These are phyloP conservation scores for Ophioninae sp. DNA, from an alignment of 2,888 invertebrate genomes.

Conservation along the genomic window DNA sequence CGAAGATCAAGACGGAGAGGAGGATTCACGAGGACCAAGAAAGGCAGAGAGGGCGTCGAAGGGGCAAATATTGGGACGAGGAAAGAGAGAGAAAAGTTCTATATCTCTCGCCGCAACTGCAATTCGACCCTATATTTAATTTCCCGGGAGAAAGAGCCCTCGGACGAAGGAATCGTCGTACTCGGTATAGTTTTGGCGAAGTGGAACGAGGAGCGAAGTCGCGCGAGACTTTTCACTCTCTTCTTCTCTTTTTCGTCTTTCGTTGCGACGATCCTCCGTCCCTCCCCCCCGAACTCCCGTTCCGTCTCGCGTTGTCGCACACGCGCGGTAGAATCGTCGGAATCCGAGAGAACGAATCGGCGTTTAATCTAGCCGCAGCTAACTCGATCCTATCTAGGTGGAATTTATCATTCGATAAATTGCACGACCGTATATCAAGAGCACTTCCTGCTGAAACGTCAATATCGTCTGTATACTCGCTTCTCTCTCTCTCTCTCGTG, in stretches of 20 bases:
- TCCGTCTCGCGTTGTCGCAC: constrained; percentile 3
- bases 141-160: constrained; percentile 69
- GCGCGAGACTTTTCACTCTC: constrained; percentile 38
- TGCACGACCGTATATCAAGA: constrained; percentile 74
- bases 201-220: constrained; percentile 61
- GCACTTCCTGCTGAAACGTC: constrained; percentile 72
- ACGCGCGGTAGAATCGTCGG: constrained; percentile 23
- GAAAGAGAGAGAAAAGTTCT: constrained; percentile 66
- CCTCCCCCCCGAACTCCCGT: constrained; percentile 15
- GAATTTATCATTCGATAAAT: constrained; percentile 81
- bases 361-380: constrained; percentile 79
- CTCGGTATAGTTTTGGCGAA: constrained; percentile 62
- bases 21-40: constrained; percentile 46
- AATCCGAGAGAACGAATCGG: constrained; percentile 72
- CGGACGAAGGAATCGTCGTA: constrained; percentile 63
- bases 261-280: not conserved
- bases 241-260: constrained; percentile 4
- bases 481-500: constrained; percentile 50
- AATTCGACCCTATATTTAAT: constrained; percentile 80
- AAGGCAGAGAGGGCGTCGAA: constrained; percentile 54
- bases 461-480: constrained; percentile 69
- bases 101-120: constrained; percentile 76
- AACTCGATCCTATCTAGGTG: constrained; percentile 77
- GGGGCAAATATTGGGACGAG: constrained; percentile 39
- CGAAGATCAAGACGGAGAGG: constrained; percentile 43